These are phyloP conservation scores for Mastacembelus armatus DNA, from an alignment of 2,797 vertebrate genomes.

Conservation along the genomic window DNA sequence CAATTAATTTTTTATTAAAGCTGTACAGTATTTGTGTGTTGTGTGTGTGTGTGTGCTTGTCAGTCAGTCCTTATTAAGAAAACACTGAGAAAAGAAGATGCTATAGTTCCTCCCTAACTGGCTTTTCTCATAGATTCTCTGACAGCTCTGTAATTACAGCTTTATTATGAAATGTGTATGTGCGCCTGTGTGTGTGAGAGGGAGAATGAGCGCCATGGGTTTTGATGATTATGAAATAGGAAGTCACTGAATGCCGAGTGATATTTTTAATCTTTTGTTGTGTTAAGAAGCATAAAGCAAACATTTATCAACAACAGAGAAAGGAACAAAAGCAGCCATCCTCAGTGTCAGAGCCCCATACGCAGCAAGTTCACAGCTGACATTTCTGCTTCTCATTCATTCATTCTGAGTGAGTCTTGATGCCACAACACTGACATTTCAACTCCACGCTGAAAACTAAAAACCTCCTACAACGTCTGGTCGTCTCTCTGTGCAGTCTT, in stretches of 20 bases:
- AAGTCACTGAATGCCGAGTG: slow-evolving; percentile 56
- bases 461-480: slow-evolving; percentile 6
- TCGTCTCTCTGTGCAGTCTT: slow-evolving; percentile 1
- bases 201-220: slow-evolving; percentile 58
- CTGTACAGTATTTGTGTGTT: not conserved
- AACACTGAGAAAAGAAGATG: slow-evolving; percentile 46
- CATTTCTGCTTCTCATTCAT: slow-evolving; percentile 27
- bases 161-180: slow-evolving; percentile 61
- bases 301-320: slow-evolving; percentile 66
- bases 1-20: slow-evolving; percentile 43
- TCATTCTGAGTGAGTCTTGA: slow-evolving; percentile 21
- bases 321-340: slow-evolving; percentile 49
- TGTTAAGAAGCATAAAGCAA: slow-evolving; percentile 69
- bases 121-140: slow-evolving; percentile 69
- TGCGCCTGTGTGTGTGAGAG: not conserved
- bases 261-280: slow-evolving; percentile 73
- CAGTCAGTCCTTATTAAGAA: slow-evolving; percentile 62
- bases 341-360: slow-evolving; percentile 29
- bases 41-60: slow-evolving; percentile 17
- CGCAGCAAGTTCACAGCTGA: slow-evolving; percentile 10
- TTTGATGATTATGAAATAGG: slow-evolving; percentile 64
- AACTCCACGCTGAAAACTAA: slow-evolving; percentile 21
- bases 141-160: slow-evolving; percentile 77
- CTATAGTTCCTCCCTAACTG: slow-evolving; percentile 62
- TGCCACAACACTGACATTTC: slow-evolving; percentile 19